Base-by-base conservation (phyloP, 2,888 invertebrate species). In the Digitonthophagus gazella region DNA sequence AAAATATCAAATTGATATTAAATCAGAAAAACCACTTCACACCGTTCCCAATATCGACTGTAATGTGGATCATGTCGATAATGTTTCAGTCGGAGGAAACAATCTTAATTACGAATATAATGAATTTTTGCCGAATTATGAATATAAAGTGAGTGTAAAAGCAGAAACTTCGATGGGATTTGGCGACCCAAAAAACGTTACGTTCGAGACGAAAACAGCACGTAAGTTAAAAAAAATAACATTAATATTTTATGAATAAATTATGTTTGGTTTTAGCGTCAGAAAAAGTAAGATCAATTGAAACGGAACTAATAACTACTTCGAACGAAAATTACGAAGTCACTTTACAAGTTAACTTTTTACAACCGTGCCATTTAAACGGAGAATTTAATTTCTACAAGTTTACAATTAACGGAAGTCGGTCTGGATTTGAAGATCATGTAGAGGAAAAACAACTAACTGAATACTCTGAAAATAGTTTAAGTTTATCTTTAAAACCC, bases 301-400 rank as follows among this genome's bases (percentile, higher is more conserved):
- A 15, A 55, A n/a, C n/a, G n/a, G n/a, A n/a, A n/a, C n/a, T n/a
- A n/a, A n/a, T n/a, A 8, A 5, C 8, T 18, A 57, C 6, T 28
- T 68, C 5, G 15, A 5, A 3, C 11, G 74, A 75, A 28, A 57
- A 65, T 3, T 77, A 77, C 65, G 64, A 74, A 65, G 75, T 71
- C n/a, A 67, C 28, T 11, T 72, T 70, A 5, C 63, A 58, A 6
- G 71, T 78, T 61, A 15, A 14, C n/a, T 76, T 78, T 66, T 19
- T 69, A 18, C 56, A 58, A 55, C 76, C 78, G 22, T 79, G 78
- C 68, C 71, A 74, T 22, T 69, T 75, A n/a, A 75, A 77, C 69
- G 79, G 78, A 2, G 64, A 64, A 14, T 73, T 77, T 11, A 16
- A 57, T 16, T 54, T 69, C 28, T 78, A 76, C 28, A 55, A 20